Percentiles rank a stretch among this genome's conserved stretches.
These are phyloP conservation scores for Spongilla lacustris DNA, from an alignment of 37 sponge, comb jelly and placozoan genomes.

Conservation along the genomic window DNA sequence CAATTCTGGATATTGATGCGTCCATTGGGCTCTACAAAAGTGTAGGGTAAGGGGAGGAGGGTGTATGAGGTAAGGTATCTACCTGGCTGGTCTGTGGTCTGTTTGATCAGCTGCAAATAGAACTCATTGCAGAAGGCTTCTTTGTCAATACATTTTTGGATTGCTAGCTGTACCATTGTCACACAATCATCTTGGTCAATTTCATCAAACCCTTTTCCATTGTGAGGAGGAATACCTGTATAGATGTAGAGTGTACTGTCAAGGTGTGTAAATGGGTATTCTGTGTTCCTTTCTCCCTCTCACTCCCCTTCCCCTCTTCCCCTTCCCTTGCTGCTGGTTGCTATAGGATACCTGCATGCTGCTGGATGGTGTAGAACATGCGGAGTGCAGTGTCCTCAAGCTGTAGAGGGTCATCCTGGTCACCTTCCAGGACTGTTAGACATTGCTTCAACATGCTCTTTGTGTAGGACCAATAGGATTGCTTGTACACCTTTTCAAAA, in stretches of 20 bases:
- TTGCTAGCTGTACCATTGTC: constrained; percentile 82
- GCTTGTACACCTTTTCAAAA: constrained; percentile 94
- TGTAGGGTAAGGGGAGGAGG: neutral
- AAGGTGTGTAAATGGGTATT: neutral
- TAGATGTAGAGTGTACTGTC: neutral
- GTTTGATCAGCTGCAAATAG: constrained; percentile 93
- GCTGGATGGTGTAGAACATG: constrained; percentile 83
- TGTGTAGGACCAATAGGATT: constrained; percentile 92
- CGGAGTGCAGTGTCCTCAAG: constrained; percentile 78
- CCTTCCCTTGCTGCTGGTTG: neutral
- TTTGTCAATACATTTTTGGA: constrained; percentile 91
- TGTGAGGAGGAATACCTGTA: constrained; percentile 73
- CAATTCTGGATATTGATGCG: constrained; percentile 95
- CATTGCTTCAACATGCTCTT: constrained; percentile 87
- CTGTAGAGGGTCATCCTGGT: constrained; percentile 38
- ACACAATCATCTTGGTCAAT: constrained; percentile 71
- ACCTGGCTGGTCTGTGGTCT: constrained; percentile 97
- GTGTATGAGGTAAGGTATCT: neutral
- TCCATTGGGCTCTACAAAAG: constrained; percentile 83
- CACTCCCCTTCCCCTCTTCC: neutral
- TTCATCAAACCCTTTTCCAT: constrained; percentile 71
- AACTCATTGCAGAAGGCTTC: constrained; percentile 95
- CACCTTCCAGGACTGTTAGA: constrained; percentile 77
- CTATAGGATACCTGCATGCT: constrained; percentile 70
- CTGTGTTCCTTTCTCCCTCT: neutral